phyloP scores from a whole-genome alignment of 1,140 invertebrate genomes.

The Drosophila serrata region DNA sequence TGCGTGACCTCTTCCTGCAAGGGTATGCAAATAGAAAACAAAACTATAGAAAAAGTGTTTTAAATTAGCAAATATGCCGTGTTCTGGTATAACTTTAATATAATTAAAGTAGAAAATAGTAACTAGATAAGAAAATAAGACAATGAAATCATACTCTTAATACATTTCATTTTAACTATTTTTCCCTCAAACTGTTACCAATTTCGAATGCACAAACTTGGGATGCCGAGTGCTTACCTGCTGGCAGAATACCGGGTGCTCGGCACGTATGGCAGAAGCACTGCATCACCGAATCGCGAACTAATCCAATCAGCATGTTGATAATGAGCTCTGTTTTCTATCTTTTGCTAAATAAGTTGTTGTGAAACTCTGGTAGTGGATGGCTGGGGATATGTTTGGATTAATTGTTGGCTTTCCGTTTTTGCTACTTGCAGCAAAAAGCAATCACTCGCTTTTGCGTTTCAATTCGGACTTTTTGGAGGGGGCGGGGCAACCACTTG shows the following conservation, averaged over 20 bases:
- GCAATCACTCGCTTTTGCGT: not conserved
- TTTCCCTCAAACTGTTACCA: slow-evolving; percentile 15
- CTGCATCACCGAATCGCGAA: slow-evolving; percentile 94
- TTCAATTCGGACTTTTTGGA: not conserved
- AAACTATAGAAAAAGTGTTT: not conserved
- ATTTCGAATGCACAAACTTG: not conserved
- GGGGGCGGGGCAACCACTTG: slow-evolving; percentile 30
- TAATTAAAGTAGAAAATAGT: not conserved
- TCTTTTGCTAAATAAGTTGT: slow-evolving; percentile 19
- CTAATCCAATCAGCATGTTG: slow-evolving; percentile 94
- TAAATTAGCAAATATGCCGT: not conserved
- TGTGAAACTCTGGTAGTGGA: slow-evolving; percentile 22
- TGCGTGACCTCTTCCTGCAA: not conserved
- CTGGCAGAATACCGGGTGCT: slow-evolving; percentile 89
- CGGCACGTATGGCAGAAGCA: slow-evolving; percentile 96
- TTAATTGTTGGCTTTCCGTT: slow-evolving; percentile 13
- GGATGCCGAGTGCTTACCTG: slow-evolving; percentile 87
- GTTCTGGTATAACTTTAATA: not conserved
- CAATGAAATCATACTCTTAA: too few relatives aligned
- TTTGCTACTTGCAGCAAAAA: slow-evolving; percentile 8
- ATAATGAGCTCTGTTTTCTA: slow-evolving; percentile 52
- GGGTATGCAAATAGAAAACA: not conserved
- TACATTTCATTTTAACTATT: too few relatives aligned
- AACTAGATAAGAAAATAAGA: too few relatives aligned
- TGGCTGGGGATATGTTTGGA: slow-evolving; percentile 47